phyloP scores from a whole-genome alignment of 1,140 invertebrate species.

The Latrodectus geometricus region DNA sequence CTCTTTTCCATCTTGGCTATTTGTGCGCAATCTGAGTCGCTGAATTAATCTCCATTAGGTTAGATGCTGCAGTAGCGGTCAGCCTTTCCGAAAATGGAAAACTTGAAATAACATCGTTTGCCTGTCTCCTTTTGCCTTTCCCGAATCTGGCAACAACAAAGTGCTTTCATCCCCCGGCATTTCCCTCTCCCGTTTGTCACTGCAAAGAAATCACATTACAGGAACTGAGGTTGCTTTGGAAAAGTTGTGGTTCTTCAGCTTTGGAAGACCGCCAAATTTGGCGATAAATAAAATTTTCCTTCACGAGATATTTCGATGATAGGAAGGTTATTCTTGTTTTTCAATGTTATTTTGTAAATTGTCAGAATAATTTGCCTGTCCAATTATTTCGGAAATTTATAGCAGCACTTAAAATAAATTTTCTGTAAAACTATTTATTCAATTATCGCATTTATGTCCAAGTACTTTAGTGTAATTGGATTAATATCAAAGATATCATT shows the following conservation, averaged over 20 bases:
- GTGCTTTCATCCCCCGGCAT: not conserved
- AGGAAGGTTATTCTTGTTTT: too few relatives aligned
- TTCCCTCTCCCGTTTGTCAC: constrained; percentile 42
- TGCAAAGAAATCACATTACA: constrained; percentile 50
- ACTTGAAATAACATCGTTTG: constrained; percentile 51
- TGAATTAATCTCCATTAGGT: constrained; percentile 56
- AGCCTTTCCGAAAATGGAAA: constrained; percentile 29
- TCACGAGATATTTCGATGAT: not conserved
- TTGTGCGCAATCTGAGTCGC: constrained; percentile 8
- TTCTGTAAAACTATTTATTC: too few relatives aligned
- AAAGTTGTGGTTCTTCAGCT: not conserved
- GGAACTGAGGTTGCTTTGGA: constrained; percentile 15
- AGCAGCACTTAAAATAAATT: too few relatives aligned
- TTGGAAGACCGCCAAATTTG: constrained; percentile 28
- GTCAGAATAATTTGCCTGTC: too few relatives aligned
- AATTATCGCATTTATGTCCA: too few relatives aligned
- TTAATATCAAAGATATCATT: too few relatives aligned
- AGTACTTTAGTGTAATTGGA: too few relatives aligned
- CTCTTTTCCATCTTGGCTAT: constrained; percentile 9
- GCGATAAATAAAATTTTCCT: constrained; percentile 10
- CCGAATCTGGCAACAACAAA: constrained; percentile 53
- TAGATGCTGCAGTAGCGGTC: constrained; percentile 1
- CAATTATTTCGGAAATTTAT: too few relatives aligned
- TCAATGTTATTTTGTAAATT: too few relatives aligned
- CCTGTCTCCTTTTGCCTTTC: constrained; percentile 29